phyloP scores from a whole-genome alignment of 2,113 vertebrate species.

The Phasianus colchicus region DNA sequence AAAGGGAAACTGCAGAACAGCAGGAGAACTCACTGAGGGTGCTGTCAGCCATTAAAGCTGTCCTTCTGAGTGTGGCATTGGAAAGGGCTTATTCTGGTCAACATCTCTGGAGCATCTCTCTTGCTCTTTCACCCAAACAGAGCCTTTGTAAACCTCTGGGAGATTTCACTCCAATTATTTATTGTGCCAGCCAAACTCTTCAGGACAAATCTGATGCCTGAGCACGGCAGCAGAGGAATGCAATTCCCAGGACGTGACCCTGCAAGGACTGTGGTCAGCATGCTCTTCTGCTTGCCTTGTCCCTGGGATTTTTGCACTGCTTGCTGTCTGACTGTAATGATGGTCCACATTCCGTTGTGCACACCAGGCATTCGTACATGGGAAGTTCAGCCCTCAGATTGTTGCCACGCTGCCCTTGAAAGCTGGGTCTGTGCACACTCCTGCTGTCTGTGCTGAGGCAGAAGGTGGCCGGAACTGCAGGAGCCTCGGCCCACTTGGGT shows the following conservation, averaged over 20 bases:
- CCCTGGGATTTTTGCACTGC: slow-evolving; percentile 21
- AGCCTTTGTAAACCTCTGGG: neutral
- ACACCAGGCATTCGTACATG: neutral
- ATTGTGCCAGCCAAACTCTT: slow-evolving; percentile 4
- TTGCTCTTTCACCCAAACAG: slow-evolving; percentile 17
- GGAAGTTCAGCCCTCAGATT: neutral
- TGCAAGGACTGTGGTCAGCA: slow-evolving; percentile 51
- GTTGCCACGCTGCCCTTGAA: neutral
- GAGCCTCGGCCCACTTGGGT: neutral
- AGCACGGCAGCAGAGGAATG: slow-evolving; percentile 43
- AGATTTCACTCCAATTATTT: neutral
- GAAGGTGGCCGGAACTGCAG: neutral
- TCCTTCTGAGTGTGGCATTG: neutral
- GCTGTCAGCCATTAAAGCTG: neutral
- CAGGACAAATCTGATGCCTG: neutral
- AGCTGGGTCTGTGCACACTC: neutral
- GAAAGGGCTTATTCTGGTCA: neutral
- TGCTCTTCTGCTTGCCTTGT: slow-evolving; percentile 53
- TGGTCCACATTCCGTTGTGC: slow-evolving; percentile 5
- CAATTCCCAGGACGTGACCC: slow-evolving; percentile 26
- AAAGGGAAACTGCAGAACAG: neutral
- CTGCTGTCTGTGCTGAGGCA: neutral
- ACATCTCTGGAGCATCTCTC: neutral
- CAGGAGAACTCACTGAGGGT: neutral
- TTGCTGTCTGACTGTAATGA: neutral